These are phyloP conservation scores for Cylindroiulus punctatus DNA, from an alignment of 2,888 invertebrate genomes.

Conservation along the genomic window DNA sequence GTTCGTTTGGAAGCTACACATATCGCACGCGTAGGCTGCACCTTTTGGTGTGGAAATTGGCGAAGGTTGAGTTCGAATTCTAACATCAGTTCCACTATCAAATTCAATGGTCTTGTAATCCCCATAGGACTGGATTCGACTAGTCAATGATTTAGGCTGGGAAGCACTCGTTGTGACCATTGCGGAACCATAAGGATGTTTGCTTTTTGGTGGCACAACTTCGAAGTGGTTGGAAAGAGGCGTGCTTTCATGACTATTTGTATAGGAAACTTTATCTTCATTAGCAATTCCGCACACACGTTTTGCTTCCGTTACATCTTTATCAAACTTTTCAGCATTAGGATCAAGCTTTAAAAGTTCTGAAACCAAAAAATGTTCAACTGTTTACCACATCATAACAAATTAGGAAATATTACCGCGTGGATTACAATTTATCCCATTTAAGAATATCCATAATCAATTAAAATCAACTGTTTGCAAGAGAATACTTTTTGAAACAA, in stretches of 20 bases:
- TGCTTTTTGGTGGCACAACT: not conserved
- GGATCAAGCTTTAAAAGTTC: conserved; percentile 54
- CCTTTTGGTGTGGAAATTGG: conserved; percentile 13
- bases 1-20: conserved; percentile 53
- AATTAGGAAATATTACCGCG: no score
- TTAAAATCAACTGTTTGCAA: no score
- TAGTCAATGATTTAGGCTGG: conserved; percentile 31
- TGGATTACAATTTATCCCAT: no score
- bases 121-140: conserved; percentile 51
- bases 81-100: conserved; percentile 52
- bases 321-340: conserved; percentile 53
- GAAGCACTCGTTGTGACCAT: conserved; percentile 48
- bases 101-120: conserved; percentile 44
- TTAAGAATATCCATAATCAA: no score
- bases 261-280: conserved; percentile 15
- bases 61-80: conserved; percentile 51
- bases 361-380: not conserved
- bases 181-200: conserved; percentile 53
- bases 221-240: conserved; percentile 49
- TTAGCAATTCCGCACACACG: conserved; percentile 49
- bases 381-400: no score
- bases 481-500: no score
- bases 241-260: not conserved
- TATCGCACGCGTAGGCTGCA: conserved; percentile 45
- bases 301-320: conserved; percentile 53